phyloP scores from a whole-genome alignment of 2,888 invertebrate genomes.

The Helicoverpa assulta region DNA sequence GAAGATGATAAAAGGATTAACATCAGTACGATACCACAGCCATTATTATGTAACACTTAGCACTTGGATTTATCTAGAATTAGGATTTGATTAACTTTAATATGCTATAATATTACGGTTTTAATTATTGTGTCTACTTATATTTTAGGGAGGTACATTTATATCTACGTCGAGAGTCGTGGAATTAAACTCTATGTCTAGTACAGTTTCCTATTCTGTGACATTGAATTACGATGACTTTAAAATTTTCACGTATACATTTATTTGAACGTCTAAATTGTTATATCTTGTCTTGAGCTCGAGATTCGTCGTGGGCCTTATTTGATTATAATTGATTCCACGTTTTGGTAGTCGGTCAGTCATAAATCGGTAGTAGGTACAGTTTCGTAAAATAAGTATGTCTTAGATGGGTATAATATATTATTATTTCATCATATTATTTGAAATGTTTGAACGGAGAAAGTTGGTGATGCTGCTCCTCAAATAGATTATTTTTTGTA shows the following conservation, averaged over 20 bases:
- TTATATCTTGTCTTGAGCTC: conserved; percentile 25
- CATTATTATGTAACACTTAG: conserved; percentile 87
- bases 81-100: conserved; percentile 74
- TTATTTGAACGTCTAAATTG: conserved; percentile 70
- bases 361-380: conserved; percentile 32
- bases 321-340: conserved; percentile 25
- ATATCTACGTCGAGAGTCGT: conserved; percentile 65
- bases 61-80: conserved; percentile 83
- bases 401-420: conserved; percentile 5
- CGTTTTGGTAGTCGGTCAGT: conserved; percentile 27
- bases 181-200: conserved; percentile 60
- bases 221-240: conserved; percentile 54
- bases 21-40: conserved; percentile 89
- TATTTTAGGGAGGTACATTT: conserved; percentile 59
- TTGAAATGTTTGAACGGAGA: conserved; percentile 13
- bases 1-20: conserved; percentile 81
- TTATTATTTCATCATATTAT: conserved; percentile 18
- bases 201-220: conserved; percentile 44
- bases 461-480: conserved; percentile 1
- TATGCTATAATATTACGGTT: conserved; percentile 63
- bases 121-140: conserved; percentile 69
- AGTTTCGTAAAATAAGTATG: conserved; percentile 32
- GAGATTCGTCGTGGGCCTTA: conserved; percentile 13
- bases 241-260: conserved; percentile 73
- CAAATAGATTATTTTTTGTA: background rate